Conservation (phyloP, 2,797 vertebrate species). For the Lepus townsendii region DNA sequence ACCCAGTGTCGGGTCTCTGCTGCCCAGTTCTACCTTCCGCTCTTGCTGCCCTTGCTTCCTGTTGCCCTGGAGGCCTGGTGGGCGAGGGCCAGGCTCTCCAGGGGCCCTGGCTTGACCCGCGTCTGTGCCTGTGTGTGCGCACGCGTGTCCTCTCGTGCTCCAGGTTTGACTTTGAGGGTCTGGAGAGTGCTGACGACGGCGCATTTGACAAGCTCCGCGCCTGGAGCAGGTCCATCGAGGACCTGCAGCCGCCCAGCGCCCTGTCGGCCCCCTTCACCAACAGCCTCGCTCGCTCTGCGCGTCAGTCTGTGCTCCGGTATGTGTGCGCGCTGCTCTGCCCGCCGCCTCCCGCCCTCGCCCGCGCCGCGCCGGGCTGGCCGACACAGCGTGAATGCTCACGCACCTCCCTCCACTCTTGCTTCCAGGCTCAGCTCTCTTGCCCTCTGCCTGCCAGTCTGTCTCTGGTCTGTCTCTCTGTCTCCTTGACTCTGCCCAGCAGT, state of each 20-base stretch:
- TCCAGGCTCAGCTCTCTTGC: slow-evolving; percentile 86
- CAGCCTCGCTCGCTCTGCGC: slow-evolving; percentile 97
- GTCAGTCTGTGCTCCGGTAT: slow-evolving; percentile 97
- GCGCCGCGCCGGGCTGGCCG: slow-evolving; percentile 36
- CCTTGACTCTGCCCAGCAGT: slow-evolving; percentile 86
- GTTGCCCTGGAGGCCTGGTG: slow-evolving; percentile 54
- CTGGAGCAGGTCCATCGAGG: slow-evolving; percentile 99
- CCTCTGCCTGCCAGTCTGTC: slow-evolving; percentile 86
- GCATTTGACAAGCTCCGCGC: slow-evolving; percentile 95
- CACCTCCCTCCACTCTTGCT: slow-evolving; percentile 76
- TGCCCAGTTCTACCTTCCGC: slow-evolving; percentile 25
- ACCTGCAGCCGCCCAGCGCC: slow-evolving; percentile 93
- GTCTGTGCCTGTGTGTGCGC: slow-evolving; percentile 75
- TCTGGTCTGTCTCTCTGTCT: slow-evolving; percentile 89
- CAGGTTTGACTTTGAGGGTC: slow-evolving; percentile 99
- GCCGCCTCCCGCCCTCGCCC: slow-evolving; percentile 77
- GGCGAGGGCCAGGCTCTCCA: not conserved
- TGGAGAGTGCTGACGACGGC: slow-evolving; percentile 96
- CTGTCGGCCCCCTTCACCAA: slow-evolving; percentile 95
- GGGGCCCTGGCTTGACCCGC: slow-evolving; percentile 66
- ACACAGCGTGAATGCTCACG: slow-evolving; percentile 52
- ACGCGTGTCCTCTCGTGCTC: slow-evolving; percentile 87
- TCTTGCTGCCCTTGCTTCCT: slow-evolving; percentile 81
- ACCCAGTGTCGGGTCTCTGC: not conserved
- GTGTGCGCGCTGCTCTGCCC: slow-evolving; percentile 88